A percentile compares a stretch with the other conserved stretches of the same genome.
Conservation (phyloP, 2,888 invertebrate genomes). For the Phyllotreta striolata region DNA sequence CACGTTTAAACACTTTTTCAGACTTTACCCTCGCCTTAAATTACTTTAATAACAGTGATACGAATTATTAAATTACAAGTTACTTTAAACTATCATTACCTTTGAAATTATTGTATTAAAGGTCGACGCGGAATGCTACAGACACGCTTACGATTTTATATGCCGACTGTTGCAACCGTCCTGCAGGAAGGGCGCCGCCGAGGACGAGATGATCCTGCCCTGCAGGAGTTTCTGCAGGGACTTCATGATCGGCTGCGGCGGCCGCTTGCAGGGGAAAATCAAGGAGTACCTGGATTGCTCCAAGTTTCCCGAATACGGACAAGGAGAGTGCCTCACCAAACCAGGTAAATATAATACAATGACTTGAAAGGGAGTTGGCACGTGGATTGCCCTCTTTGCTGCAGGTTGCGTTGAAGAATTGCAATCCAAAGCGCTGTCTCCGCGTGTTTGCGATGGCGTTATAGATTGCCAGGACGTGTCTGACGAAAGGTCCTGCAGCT, state of each 20-base stretch:
- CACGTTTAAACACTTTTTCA: too few relatives aligned
- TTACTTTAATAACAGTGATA: too few relatives aligned
- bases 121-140: constrained; percentile 91
- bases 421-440: constrained; percentile 76
- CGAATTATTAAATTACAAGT: not conserved
- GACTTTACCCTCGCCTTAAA: too few relatives aligned
- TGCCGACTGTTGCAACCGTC: constrained; percentile 87
- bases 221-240: constrained; percentile 86
- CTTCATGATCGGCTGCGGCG: constrained; percentile 84
- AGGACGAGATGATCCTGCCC: constrained; percentile 70
- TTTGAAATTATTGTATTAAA: constrained; percentile 60
- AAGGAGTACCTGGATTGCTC: constrained; percentile 79
- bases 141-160: constrained; percentile 87
- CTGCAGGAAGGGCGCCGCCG: constrained; percentile 64
- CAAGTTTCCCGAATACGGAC: constrained; percentile 80
- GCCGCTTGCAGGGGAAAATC: constrained; percentile 74
- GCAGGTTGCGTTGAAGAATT: constrained; percentile 78
- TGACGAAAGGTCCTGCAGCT: constrained; percentile 82
- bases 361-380: not conserved
- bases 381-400: constrained; percentile 32
- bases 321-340: constrained; percentile 77
- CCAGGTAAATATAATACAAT: constrained; percentile 66
- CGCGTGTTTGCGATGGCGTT: constrained; percentile 84
- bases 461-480: constrained; percentile 85
- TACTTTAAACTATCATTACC: not conserved